Base-by-base conservation (phyloP, 2,113 vertebrate species). In the Eulemur macaco region DNA sequence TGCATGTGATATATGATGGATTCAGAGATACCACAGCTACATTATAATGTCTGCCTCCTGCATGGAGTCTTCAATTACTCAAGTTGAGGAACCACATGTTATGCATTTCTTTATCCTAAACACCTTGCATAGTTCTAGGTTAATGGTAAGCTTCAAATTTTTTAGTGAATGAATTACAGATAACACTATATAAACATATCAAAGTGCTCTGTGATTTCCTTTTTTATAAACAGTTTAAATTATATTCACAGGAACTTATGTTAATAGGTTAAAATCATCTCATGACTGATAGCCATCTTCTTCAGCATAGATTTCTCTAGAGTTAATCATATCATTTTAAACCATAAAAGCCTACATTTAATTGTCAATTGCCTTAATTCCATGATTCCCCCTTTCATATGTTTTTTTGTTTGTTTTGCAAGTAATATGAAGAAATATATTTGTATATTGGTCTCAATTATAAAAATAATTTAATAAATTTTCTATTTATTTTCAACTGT, bases 261-360 rank as follows among this genome's bases (percentile, higher is more conserved):
- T 63, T 90, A 95, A 86, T 17, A 92, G 37, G 54, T 89, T 10
- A 88, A 96, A 96, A 86, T 39, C 34, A 64, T 58, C 73, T 91
- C 84, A 54, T 39, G 13, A 84, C 1, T 2, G 4, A 34, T 64
- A 77, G 3, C 82, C 39, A 69, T 86, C 8, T 84, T 81, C 58
- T 94, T 81, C n/a, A 80, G 2, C 9, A 13, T 52, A 74, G 45
- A 54, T 64, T 87, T 95, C 25, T 60, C 64, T 74, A 88, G 23
- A 14, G 2, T 60, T 83, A 74, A 54, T 80, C 56, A 42, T 20
- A 71, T 47, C 64, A 84, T 74, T 85, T 95, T 77, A 92, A 94
- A 47, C 6, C 0, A 50, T 50, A n/a, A 91, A 86, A 10, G 2
- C 0, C 52, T 50, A 68, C 6, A 76, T 80, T 94, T 90, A 50